Conservation (phyloP, 2,797 vertebrate genomes). For the Acanthornis magna region DNA sequence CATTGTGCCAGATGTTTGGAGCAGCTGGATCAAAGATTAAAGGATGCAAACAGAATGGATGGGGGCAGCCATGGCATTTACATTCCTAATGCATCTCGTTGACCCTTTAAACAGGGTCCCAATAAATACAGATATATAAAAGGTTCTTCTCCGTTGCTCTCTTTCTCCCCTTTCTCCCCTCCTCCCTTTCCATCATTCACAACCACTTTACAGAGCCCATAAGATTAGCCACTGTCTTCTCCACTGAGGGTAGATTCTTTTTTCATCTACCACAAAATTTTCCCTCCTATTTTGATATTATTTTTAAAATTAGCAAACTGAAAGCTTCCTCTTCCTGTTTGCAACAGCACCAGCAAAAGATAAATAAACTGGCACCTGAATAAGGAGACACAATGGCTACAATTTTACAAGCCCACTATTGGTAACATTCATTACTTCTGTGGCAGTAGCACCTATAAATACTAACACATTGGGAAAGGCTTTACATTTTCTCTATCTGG, state of each 20-base stretch:
- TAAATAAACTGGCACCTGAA: background rate
- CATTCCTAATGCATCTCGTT: background rate
- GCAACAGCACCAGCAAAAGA: background rate
- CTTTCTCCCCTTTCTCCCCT: background rate
- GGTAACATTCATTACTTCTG: background rate
- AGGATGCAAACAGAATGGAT: conserved; percentile 14
- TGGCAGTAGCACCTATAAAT: background rate
- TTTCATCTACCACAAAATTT: background rate
- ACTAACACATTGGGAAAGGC: background rate
- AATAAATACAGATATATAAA: background rate
- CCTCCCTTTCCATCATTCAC: background rate
- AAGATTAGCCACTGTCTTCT: background rate
- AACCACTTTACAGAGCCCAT: background rate
- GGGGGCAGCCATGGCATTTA: background rate
- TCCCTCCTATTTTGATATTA: background rate
- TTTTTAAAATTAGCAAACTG: background rate
- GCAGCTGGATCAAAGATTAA: conserved; percentile 62
- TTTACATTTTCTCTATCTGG: background rate
- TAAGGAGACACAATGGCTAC: background rate
- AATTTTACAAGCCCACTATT: background rate
- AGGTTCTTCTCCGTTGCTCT: background rate
- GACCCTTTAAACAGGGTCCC: conserved; percentile 1
- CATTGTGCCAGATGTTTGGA: conserved; percentile 53
- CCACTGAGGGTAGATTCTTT: background rate
- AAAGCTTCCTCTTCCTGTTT: background rate